Base-by-base conservation (phyloP, 2,888 invertebrate species). In the Drosophila emarginata region DNA sequence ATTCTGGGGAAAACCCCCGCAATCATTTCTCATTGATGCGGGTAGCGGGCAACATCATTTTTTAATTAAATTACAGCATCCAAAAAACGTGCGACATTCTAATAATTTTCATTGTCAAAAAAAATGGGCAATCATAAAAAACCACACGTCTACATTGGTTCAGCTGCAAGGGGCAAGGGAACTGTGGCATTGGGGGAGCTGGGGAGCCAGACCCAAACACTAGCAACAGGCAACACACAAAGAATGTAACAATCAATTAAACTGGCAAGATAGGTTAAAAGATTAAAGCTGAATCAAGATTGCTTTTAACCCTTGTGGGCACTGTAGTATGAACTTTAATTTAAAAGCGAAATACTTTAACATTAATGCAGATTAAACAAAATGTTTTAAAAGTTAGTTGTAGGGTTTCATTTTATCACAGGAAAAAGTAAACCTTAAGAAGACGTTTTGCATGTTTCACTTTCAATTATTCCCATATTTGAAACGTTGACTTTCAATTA, bases 231-330 rank as follows among this genome's bases (percentile, higher is more conserved):
- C 32, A 56, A 54, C n/a, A 67, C 59, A 60, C 64, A 56, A 76
- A 67, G 80, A 88, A 80, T 89, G 87, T 89, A 79, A 88, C 86
- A 86, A 89, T 89, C 89, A 89, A 89, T 89, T 89, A 89, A 45
- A 86, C 79, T 76, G 77, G 79, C 26, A 56, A 66, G 73, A 66
- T 72, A 61, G 72, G 57, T 61, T 82, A 79, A 80, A 73, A 36
- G 66, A 60, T 39, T 65, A 37, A 36, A 50, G 59, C 59, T 21
- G 36, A 56, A 37, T 57, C 5, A 6, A 23, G 39, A 23, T 36
- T 39, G n/a, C 37, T 9, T 23, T 57, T 36, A 39, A 14, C 45
- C 45, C 45, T 45, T 21, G 45, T 11, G 15, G 21, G 26, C 26
- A 4, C 26, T 26, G 4, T 26, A 26, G 6, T 6, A 26, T 5